Evolutionary conservation across 2,113 vertebrate genomes (phyloP).

Genomic region (Myrmecophaga tridactyla): DNA sequence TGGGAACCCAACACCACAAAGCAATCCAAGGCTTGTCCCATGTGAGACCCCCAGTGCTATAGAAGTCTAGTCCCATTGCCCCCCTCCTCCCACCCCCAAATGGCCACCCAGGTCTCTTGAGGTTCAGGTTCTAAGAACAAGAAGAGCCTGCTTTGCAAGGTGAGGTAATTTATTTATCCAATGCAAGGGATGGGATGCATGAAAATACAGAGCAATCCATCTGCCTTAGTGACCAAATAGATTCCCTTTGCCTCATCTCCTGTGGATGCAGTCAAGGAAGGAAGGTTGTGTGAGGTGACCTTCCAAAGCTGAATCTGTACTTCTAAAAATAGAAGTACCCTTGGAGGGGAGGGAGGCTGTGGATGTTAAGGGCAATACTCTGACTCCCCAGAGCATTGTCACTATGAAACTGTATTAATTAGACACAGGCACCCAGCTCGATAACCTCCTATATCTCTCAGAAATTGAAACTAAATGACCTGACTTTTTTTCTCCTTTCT

Average conservation of each 20-base stretch:
- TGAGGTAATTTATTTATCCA: conserved; percentile 39
- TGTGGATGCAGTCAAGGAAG: conserved; percentile 36
- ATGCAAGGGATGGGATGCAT: accelerated
- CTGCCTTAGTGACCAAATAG: conserved; percentile 43
- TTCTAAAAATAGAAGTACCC: conserved; percentile 69
- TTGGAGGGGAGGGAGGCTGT: conserved; percentile 53
- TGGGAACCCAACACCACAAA: neutral
- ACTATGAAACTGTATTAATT: conserved; percentile 66
- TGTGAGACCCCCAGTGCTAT: neutral
- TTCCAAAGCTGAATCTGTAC: conserved; percentile 63
- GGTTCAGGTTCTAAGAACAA: neutral
- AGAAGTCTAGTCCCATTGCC: neutral
- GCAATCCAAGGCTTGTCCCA: neutral
- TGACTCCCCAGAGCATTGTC: conserved; percentile 46
- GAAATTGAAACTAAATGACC: conserved; percentile 67
- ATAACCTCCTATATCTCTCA: conserved; percentile 56
- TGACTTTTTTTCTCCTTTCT: neutral
- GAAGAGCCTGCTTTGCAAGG: neutral
- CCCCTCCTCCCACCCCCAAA: neutral
- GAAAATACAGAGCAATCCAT: conserved; percentile 34
- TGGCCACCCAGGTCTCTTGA: neutral
- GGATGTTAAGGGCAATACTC: conserved; percentile 48
- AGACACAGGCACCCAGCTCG: conserved; percentile 12
- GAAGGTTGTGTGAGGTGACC: conserved; percentile 55
- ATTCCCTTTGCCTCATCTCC: neutral